Evolutionary conservation across 2,113 vertebrate genomes (phyloP), one percentile per base, ranked within the genome.

Genomic region (Castor canadensis): DNA sequence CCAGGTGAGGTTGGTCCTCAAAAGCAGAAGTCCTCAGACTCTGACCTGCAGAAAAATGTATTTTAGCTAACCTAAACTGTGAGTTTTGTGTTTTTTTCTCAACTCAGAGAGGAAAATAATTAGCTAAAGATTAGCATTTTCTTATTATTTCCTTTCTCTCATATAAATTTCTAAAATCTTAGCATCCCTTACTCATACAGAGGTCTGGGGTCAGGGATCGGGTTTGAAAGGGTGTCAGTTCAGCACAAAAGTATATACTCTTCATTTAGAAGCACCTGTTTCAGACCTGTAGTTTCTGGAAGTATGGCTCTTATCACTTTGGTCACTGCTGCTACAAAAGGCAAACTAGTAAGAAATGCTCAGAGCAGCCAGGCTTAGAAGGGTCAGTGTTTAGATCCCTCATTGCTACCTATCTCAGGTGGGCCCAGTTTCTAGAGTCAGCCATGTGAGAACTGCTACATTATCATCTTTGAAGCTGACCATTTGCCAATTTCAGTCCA

Each of bases 391-490:
- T 49, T 79, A 87, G 56, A 32, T 62, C 17, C 20, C 35, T 87
- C 26, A 1, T 49, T 22, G 35, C 40, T 40, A 13, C 45, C 75
- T 22, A 12, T n/a, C 32, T 22, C 43, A 54, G 75, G 40, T 24
- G 45, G 35, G 12, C 9, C 13, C 43, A 49, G 19, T 20, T 40
- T 16, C 20, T 38, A 35, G 72, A 0, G 28, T 75, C n/a, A 85
- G 72, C 73, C 43, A 24, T 54, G 28, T n/a, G 43, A 52, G 66
- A 71, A n/a, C 12, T 20, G 40, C 45, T 52, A 45, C 20, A 32
- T 45, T 64, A 79, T 38, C 66, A 60, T 60, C 83, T 95, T 60
- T 76, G 76, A 96, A 88, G 58, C 45, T 83, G 52, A 24, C 28
- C 43, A 9, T 72, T 64, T 71, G 49, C 45, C 82, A 52, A 1